Percentiles rank a stretch among this genome's conserved stretches.
These are phyloP conservation scores for Amblyjoppa proteus DNA, from an alignment of 2,888 invertebrate species.

Conservation along the genomic window DNA sequence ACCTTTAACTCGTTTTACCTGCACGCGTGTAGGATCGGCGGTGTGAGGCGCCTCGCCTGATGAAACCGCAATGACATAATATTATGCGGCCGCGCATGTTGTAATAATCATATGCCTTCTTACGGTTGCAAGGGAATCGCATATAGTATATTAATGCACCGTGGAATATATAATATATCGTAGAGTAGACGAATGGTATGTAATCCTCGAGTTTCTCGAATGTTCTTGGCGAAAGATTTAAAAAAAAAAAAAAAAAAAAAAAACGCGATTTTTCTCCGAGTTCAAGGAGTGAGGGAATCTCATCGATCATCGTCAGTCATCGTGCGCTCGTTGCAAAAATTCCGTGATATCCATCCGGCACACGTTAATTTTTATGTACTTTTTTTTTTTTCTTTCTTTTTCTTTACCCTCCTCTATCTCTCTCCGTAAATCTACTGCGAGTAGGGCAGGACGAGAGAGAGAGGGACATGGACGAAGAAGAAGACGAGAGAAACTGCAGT, in stretches of 20 bases:
- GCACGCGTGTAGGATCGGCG: conserved; percentile 16
- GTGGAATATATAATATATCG: conserved; percentile 20
- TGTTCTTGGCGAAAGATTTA: not conserved
- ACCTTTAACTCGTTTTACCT: not conserved
- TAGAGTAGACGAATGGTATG: not conserved
- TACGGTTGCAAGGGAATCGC: conserved; percentile 28
- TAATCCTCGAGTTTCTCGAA: conserved; percentile 36
- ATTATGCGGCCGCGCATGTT: conserved; percentile 73
- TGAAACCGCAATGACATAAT: conserved; percentile 80
- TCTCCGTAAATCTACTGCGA: conserved; percentile 16
- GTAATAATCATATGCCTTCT: conserved; percentile 75
- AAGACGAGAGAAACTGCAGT: conserved; percentile 70
- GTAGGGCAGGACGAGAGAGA: conserved; percentile 37
- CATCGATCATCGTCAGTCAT: conserved; percentile 82
- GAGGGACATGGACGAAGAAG: conserved; percentile 38
- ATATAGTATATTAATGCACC: conserved; percentile 1
- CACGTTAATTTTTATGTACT: conserved; percentile 44
- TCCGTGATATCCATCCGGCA: conserved; percentile 67
- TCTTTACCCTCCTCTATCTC: conserved; percentile 37
- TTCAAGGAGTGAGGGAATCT: conserved; percentile 69
- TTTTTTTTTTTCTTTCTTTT: conserved; percentile 39
- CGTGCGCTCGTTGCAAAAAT: conserved; percentile 73
- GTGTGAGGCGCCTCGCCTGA: conserved; percentile 63
- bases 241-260: conserved; percentile 15
- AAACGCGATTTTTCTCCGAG: conserved; percentile 38